Percentiles rank a stretch among this genome's conserved stretches.
Evolutionary conservation across 2,113 vertebrate species (phyloP).

Genomic region (Corythornis madagascariensis): DNA sequence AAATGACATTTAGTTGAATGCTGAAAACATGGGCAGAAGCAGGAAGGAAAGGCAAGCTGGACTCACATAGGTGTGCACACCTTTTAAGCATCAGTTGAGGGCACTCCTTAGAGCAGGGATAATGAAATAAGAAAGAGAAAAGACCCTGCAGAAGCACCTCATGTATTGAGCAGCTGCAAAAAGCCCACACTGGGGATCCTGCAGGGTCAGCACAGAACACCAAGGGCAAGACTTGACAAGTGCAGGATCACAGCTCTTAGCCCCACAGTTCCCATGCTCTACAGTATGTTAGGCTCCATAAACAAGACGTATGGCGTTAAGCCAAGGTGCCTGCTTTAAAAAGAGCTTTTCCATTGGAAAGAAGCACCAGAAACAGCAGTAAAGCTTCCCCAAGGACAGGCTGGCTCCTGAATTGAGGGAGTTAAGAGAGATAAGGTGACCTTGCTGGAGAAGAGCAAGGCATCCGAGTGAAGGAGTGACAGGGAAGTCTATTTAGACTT

Average conservation of each 20-base stretch:
- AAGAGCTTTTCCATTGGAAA: background rate
- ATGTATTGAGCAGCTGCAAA: background rate
- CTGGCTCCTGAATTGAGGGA: background rate
- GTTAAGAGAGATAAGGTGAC: background rate
- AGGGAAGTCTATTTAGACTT: background rate
- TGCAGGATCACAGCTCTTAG: background rate
- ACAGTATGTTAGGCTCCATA: background rate
- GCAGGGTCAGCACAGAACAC: background rate
- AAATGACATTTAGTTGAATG: background rate
- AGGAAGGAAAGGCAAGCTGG: background rate
- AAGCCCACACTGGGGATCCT: background rate
- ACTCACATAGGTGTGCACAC: background rate
- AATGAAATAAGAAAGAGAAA: background rate
- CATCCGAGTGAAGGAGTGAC: background rate
- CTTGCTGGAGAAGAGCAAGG: background rate
- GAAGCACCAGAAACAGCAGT: background rate
- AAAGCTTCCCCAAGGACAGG: constrained; percentile 2
- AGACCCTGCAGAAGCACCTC: background rate
- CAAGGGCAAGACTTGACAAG: background rate
- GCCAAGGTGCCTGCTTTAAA: background rate
- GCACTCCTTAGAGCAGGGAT: background rate
- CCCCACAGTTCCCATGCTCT: background rate
- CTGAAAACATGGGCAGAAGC: background rate
- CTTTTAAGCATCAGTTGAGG: background rate
- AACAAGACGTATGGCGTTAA: background rate